Evolutionary conservation across 2,888 invertebrate genomes (phyloP).

Genomic region (Drosophila hamatofila): DNA sequence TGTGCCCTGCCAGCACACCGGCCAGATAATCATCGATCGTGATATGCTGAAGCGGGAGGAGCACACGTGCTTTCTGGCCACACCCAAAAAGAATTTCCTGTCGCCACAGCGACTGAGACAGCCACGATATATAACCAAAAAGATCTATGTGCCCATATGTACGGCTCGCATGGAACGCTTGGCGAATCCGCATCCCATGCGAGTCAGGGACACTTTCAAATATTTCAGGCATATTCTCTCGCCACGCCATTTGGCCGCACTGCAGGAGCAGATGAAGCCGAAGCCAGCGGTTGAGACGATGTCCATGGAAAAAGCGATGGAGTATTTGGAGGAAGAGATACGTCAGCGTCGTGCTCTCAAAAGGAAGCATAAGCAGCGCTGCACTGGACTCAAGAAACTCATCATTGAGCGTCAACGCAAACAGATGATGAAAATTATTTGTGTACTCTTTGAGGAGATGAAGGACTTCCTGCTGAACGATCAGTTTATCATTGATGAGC

Average conservation of each 20-base stretch:
- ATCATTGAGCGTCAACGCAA: slow-evolving; percentile 71
- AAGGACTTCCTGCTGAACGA: slow-evolving; percentile 82
- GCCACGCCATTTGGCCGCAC: slow-evolving; percentile 62
- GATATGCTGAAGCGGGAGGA: slow-evolving; percentile 82
- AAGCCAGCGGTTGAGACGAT: slow-evolving; percentile 67
- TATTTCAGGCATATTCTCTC: slow-evolving; percentile 65
- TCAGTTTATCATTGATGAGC: slow-evolving; percentile 78
- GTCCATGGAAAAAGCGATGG: slow-evolving; percentile 76
- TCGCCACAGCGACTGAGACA: slow-evolving; percentile 50
- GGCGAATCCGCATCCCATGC: slow-evolving; percentile 74
- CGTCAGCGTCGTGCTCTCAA: slow-evolving; percentile 70
- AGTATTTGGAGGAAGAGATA: slow-evolving; percentile 80
- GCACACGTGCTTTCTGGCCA: slow-evolving; percentile 81
- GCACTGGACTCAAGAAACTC: slow-evolving; percentile 68
- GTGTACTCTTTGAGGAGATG: slow-evolving; percentile 82
- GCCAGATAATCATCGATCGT: slow-evolving; percentile 82
- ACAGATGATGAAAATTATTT: slow-evolving; percentile 80
- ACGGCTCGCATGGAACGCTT: slow-evolving; percentile 82
- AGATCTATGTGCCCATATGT: slow-evolving; percentile 75
- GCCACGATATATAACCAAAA: slow-evolving; percentile 65
- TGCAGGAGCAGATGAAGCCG: slow-evolving; percentile 71
- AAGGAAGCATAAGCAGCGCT: slow-evolving; percentile 61
- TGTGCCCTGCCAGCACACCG: slow-evolving; percentile 79
- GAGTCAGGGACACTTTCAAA: slow-evolving; percentile 71
- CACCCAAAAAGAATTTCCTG: slow-evolving; percentile 77